Conservation (phyloP, 2,888 invertebrate species). For the Eristalis arbustorum region DNA sequence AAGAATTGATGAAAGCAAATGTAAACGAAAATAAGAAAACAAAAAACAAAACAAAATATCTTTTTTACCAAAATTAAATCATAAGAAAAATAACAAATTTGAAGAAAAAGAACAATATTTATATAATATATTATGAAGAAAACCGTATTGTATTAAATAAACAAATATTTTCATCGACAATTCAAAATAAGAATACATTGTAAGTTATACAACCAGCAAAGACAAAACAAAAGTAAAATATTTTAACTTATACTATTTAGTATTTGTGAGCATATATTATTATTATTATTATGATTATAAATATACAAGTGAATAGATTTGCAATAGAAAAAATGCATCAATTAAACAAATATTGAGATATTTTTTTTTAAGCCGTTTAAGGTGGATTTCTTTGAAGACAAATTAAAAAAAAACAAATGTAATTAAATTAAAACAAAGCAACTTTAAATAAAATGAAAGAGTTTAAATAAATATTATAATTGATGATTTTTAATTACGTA, state of each 20-base stretch:
- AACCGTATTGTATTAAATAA: slow-evolving; percentile 67
- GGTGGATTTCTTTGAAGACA: slow-evolving; percentile 51
- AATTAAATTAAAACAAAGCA: background rate
- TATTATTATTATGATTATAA: slow-evolving; percentile 20
- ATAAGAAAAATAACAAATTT: slow-evolving; percentile 55
- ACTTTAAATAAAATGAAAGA: slow-evolving; percentile 32
- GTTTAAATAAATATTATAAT: slow-evolving; percentile 55
- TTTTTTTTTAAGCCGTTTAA: slow-evolving; percentile 36
- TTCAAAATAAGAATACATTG: slow-evolving; percentile 63
- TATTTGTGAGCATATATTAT: slow-evolving; percentile 48
- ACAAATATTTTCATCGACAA: slow-evolving; percentile 67
- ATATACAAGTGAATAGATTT: slow-evolving; percentile 56
- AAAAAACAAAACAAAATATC: slow-evolving; percentile 63
- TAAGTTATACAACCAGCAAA: slow-evolving; percentile 64
- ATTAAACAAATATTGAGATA: slow-evolving; percentile 23
- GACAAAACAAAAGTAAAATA: slow-evolving; percentile 39
- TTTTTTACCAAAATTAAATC: slow-evolving; percentile 69
- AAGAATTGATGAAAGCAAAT: background rate
- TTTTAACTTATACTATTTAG: slow-evolving; percentile 60
- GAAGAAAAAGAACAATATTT: slow-evolving; percentile 60
- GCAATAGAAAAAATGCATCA: slow-evolving; percentile 48
- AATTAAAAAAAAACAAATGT: slow-evolving; percentile 20
- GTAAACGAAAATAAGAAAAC: slow-evolving; percentile 21
- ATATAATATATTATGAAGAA: slow-evolving; percentile 36
- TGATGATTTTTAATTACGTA: slow-evolving; percentile 67